These are phyloP conservation scores for Acheta domesticus DNA, from an alignment of 2,888 invertebrate species.

Conservation along the genomic window DNA sequence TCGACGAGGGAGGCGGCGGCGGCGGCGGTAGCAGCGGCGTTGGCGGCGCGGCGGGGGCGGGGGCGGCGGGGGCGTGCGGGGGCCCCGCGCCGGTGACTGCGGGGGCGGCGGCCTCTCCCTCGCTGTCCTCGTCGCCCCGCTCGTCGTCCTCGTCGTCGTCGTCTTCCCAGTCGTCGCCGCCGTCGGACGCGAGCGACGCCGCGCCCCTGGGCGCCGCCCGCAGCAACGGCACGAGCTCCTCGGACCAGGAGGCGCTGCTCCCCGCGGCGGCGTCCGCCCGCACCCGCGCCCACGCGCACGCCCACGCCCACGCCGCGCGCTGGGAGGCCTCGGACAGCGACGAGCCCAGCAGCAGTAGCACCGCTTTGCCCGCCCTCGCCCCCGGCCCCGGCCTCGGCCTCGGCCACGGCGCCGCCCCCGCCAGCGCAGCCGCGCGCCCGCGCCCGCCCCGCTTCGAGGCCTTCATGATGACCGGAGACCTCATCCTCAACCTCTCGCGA, in stretches of 20 bases:
- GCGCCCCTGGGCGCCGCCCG: neutral
- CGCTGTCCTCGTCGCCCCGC: neutral
- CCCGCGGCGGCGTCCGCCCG: neutral
- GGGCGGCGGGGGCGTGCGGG: neutral
- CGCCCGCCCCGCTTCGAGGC: conserved; percentile 74
- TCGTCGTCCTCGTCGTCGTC: neutral
- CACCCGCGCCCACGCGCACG: neutral
- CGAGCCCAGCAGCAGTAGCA: conserved; percentile 51
- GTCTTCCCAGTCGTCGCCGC: neutral
- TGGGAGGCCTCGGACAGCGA: conserved; percentile 44
- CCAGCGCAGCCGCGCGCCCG: conserved; percentile 37
- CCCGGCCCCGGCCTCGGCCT: conserved; percentile 47
- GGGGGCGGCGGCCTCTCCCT: neutral
- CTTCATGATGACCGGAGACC: conserved; percentile 97
- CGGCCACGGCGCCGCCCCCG: neutral
- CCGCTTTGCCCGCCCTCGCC: conserved; percentile 40
- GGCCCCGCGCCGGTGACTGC: neutral
- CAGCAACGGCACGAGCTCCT: conserved; percentile 10
- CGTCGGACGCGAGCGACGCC: conserved; percentile 3
- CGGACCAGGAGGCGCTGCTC: conserved; percentile 1
- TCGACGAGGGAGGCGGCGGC: neutral
- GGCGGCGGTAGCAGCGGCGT: neutral
- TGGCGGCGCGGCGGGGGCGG: neutral
- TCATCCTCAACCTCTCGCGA: conserved; percentile 87
- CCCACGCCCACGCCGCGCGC: neutral